Percentiles rank a stretch among this genome's conserved stretches.
Conservation (phyloP, 2,797 vertebrate species). For the Nannoperca obscura region DNA sequence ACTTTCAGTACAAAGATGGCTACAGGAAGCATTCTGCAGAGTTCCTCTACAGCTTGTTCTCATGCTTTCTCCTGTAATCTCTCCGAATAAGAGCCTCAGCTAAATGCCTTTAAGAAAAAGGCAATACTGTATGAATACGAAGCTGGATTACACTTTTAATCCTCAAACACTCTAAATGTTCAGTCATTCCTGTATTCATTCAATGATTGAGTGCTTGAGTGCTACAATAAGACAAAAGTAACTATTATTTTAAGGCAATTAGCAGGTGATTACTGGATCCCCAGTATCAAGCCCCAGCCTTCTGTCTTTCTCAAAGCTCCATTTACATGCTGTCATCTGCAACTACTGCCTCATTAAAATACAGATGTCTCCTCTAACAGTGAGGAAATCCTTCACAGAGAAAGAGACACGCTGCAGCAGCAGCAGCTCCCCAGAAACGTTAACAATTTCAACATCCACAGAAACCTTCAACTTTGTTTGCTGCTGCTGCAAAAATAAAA, state of each 20-base stretch:
- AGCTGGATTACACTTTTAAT: constrained; percentile 17
- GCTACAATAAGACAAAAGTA: background rate
- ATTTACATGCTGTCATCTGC: constrained; percentile 4
- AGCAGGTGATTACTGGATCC: background rate
- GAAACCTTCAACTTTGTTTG: background rate
- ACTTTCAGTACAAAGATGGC: constrained; percentile 34
- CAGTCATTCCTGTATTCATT: constrained; percentile 6
- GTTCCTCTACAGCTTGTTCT: background rate
- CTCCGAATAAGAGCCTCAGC: constrained; percentile 30
- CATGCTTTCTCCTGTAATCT: constrained; percentile 27
- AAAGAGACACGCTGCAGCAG: background rate
- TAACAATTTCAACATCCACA: background rate
- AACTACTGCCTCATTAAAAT: constrained; percentile 22
- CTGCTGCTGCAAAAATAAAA: background rate
- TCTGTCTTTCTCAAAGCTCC: constrained; percentile 1
- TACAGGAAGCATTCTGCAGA: constrained; percentile 12
- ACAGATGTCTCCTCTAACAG: background rate
- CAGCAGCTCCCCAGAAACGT: background rate
- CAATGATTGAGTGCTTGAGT: background rate
- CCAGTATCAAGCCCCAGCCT: background rate
- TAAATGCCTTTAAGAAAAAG: background rate
- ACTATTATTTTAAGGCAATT: background rate
- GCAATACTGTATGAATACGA: constrained; percentile 1
- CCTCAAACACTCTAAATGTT: background rate
- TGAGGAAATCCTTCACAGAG: background rate